Base-by-base conservation (phyloP, 2,797 vertebrate genomes). In the Falco rusticolus region DNA sequence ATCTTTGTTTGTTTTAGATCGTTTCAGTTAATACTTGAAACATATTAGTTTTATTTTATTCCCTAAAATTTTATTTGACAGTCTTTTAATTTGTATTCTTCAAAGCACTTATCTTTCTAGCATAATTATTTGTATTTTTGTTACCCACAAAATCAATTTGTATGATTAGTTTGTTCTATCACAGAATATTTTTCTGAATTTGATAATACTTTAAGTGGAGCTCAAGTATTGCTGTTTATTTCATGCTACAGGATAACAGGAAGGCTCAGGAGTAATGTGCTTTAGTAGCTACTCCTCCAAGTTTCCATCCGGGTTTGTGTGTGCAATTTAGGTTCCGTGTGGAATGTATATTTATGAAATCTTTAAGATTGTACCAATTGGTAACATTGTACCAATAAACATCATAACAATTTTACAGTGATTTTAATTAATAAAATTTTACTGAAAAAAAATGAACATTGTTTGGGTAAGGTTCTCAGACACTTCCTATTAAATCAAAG, bases 341-440 rank as follows among this genome's bases (percentile, higher is more conserved):
- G 50, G 14, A 90, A 51, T 0, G 0, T 39, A 13, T 20, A n/a
- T 71, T 89, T 86, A 8, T 1, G 3, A 45, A 33, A 13, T 51
- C 13, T 59, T 77, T 53, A 39, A 33, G 19, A 64, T 31, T 17
- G 4, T 50, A 76, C 3, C 41, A 45, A 17, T 25, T 85, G 16
- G 10, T 66, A 47, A 71, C 89, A 71, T 12, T 43, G 16, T 65
- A 50, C 13, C 43, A 65, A 47, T 65, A 80, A 85, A 33, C 3
- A 3, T 15, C 47, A 9, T 33, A 69, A 60, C 3, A 61, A 12
- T 87, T 64, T 75, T 45, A 9, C 24, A 59, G 19, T 18, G 20
- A 28, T 54, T 72, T 56, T 37, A 69, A 53, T 15, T 59, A 5
- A 33, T 50, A 48, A 9, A 39, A 60, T 43, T 87, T 60, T 59